phyloP scores from a whole-genome alignment of 2,888 invertebrate species.

The Dryomyza anilis region DNA sequence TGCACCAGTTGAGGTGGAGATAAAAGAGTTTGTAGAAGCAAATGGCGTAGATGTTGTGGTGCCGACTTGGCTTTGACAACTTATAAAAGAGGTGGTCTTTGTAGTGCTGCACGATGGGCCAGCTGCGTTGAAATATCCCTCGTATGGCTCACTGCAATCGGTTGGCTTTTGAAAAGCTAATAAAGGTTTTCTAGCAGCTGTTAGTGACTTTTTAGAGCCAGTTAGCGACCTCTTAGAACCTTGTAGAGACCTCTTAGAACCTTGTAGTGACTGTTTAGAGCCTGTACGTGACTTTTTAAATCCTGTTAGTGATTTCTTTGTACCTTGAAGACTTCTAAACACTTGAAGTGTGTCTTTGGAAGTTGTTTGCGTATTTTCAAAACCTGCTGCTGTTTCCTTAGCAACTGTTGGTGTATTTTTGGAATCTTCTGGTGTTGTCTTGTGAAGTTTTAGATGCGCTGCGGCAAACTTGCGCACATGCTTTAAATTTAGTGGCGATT shows the following conservation, averaged over 20 bases:
- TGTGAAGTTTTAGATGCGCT: slow-evolving; percentile 42
- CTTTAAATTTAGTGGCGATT: slow-evolving; percentile 44
- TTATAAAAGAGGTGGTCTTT: slow-evolving; percentile 8
- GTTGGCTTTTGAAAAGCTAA: no score
- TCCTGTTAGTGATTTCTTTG: background rate
- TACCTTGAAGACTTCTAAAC: background rate
- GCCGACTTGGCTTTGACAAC: no score
- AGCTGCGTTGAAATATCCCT: background rate
- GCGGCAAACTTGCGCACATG: slow-evolving; percentile 45
- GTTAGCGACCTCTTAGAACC: no score
- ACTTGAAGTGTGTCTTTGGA: no score
- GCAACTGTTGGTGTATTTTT: no score
- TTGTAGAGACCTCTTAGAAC: no score
- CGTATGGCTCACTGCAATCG: no score
- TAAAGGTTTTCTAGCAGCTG: no score
- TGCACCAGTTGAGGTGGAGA: background rate
- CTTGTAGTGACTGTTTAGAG: no score
- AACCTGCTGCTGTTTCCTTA: no score
- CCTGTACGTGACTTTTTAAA: background rate
- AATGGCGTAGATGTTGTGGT: slow-evolving; percentile 14
- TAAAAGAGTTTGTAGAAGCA: background rate
- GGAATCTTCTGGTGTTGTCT: slow-evolving; percentile 28
- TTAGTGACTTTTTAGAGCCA: no score
- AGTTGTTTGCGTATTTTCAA: no score
- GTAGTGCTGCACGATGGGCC: background rate